Conservation (phyloP, 2,888 invertebrate genomes). For the Pristionchus exspectatus region DNA sequence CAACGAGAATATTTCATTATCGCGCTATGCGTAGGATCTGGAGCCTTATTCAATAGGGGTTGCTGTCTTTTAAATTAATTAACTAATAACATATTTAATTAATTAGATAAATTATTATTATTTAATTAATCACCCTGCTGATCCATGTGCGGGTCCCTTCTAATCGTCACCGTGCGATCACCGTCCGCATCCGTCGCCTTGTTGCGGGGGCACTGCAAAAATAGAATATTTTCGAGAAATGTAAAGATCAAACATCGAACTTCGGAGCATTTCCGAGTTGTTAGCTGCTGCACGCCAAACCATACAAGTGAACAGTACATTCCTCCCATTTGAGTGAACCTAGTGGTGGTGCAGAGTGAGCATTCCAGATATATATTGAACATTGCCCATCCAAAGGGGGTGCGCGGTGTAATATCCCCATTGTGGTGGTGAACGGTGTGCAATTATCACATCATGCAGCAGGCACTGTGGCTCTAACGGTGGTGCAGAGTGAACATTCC, state of each 20-base stretch:
- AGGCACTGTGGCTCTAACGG: too few species aligned
- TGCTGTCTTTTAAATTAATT: too few species aligned
- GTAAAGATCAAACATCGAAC: not conserved
- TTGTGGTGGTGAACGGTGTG: not conserved
- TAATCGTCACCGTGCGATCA: constrained; percentile 13
- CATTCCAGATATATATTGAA: too few species aligned
- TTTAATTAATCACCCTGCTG: not conserved
- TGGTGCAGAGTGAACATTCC: not conserved
- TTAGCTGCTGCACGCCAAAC: too few species aligned
- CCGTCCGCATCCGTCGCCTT: not conserved
- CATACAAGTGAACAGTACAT: not conserved
- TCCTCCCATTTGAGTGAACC: not conserved
- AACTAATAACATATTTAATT: too few species aligned
- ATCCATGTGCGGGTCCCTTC: not conserved
- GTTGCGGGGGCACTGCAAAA: constrained; percentile 3
- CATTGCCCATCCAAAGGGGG: too few species aligned
- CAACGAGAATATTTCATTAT: too few species aligned
- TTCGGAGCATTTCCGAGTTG: not conserved
- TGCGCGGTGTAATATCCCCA: not conserved
- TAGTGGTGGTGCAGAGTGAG: not conserved
- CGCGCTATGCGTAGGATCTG: too few species aligned
- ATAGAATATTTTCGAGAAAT: not conserved
- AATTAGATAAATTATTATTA: not conserved
- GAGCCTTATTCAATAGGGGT: too few species aligned
- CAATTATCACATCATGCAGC: too few species aligned